These are phyloP conservation scores for Catostylus mosaicus DNA, from an alignment of 30 jellyfish, hydroid and myxozoan genomes.

Conservation along the genomic window DNA sequence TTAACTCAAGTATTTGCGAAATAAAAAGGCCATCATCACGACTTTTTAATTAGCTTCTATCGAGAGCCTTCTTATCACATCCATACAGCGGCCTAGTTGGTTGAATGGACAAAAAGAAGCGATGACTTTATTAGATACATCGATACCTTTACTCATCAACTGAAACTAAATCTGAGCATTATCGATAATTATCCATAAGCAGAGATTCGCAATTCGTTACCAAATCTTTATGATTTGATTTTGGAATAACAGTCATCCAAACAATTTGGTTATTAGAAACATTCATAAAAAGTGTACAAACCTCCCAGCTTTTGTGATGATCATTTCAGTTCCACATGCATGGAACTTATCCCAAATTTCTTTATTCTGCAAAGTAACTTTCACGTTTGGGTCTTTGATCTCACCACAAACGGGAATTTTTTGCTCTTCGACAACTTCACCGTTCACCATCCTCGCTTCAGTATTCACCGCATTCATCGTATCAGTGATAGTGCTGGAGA, in stretches of 20 bases:
- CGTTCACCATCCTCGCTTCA: constrained; percentile 25
- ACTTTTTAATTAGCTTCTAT: constrained; percentile 31
- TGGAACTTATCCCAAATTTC: constrained; percentile 96
- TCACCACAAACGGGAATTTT: constrained; percentile 58
- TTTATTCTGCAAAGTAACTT: constrained; percentile 79
- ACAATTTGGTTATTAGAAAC: neutral
- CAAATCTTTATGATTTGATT: no score
- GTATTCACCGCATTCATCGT: constrained; percentile 14
- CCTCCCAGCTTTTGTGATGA: constrained; percentile 98
- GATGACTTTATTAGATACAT: constrained; percentile 11
- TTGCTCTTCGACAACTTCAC: constrained; percentile 30
- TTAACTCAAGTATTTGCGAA: constrained; percentile 45
- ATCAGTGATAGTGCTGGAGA: constrained; percentile 24
- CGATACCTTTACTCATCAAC: constrained; percentile 2
- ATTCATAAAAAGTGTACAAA: constrained; percentile 11
- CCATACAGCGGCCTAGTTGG: constrained; percentile 51
- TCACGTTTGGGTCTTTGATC: constrained; percentile 72
- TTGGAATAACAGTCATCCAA: neutral
- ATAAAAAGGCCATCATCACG: constrained; percentile 9
- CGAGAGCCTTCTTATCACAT: constrained; percentile 47
- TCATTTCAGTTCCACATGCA: constrained; percentile 93
- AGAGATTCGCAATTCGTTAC: no score
- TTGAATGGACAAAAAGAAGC: constrained; percentile 25
- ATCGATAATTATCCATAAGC: no score
- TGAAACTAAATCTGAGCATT: neutral